These are phyloP conservation scores for Rhinichthys klamathensis DNA, from an alignment of 2,113 vertebrate genomes.

Conservation along the genomic window DNA sequence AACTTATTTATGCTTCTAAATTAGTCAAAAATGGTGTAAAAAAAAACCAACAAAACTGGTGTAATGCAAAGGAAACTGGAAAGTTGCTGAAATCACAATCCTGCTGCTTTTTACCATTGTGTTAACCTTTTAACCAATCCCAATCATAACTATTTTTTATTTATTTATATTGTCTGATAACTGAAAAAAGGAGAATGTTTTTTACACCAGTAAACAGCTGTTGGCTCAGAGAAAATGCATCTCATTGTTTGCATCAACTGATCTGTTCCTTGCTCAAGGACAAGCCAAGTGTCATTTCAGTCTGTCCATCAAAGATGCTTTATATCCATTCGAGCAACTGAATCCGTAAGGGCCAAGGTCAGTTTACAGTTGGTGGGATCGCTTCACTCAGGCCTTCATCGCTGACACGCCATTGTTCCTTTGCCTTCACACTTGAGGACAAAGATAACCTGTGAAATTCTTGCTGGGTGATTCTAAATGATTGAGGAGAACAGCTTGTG, in stretches of 20 bases:
- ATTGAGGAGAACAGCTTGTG: slow-evolving; percentile 14
- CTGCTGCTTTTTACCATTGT: neutral
- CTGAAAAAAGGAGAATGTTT: neutral
- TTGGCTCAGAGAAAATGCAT: neutral
- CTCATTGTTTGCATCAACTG: slow-evolving; percentile 12
- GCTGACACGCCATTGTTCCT: slow-evolving; percentile 48
- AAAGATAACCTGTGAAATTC: slow-evolving; percentile 52
- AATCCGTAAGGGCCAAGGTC: slow-evolving; percentile 52
- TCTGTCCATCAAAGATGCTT: slow-evolving; percentile 25
- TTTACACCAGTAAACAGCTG: neutral
- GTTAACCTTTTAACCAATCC: neutral
- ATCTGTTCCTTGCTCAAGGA: slow-evolving; percentile 26
- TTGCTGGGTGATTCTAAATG: neutral
- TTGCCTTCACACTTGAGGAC: slow-evolving; percentile 42
- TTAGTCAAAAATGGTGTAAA: neutral
- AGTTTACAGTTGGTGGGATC: slow-evolving; percentile 45
- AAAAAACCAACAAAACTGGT: too few species aligned
- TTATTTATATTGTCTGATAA: neutral
- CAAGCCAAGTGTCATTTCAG: slow-evolving; percentile 11
- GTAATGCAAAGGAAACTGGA: neutral
- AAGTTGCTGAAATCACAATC: too few species aligned
- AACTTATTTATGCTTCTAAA: neutral
- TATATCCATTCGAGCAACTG: slow-evolving; percentile 13
- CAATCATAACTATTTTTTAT: neutral
- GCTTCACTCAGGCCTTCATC: slow-evolving; percentile 43